phyloP scores from a whole-genome alignment of 2,888 invertebrate species.

The Netelia virgata region DNA sequence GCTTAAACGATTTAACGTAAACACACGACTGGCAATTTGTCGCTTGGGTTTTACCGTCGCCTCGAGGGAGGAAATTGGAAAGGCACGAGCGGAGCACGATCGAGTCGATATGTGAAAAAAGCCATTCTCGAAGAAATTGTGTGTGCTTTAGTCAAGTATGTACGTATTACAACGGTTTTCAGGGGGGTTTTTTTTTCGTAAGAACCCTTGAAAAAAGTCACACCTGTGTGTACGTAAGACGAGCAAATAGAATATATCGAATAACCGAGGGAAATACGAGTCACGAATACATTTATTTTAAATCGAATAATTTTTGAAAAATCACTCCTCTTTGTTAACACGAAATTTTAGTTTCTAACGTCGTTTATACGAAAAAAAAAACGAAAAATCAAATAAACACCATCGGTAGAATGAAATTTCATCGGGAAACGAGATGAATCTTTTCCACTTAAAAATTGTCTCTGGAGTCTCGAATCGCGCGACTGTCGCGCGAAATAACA shows the following conservation, averaged over 20 bases:
- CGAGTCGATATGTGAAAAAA: conserved; percentile 14
- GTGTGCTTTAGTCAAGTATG: conserved; percentile 48
- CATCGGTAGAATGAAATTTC: background rate
- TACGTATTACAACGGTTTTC: conserved; percentile 44
- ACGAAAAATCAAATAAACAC: background rate
- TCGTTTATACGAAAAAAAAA: background rate
- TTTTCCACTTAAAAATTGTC: background rate
- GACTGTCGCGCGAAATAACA: background rate
- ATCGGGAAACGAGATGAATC: background rate
- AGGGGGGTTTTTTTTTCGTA: conserved; percentile 17
- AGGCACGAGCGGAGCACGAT: conserved; percentile 32
- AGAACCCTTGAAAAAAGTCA: conserved; percentile 29
- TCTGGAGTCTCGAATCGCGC: background rate
- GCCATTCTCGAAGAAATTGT: conserved; percentile 55
- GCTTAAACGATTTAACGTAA: conserved; percentile 58
- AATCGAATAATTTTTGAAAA: too few relatives aligned
- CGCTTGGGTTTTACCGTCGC: conserved; percentile 44
- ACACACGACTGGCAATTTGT: conserved; percentile 53
- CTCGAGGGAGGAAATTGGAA: conserved; percentile 37
- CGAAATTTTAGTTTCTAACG: background rate
- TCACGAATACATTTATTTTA: too few relatives aligned
- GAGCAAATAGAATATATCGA: conserved; percentile 14
- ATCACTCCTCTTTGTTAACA: too few relatives aligned
- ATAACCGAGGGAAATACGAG: background rate
- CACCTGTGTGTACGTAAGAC: conserved; percentile 12